Percentiles rank a stretch among this genome's conserved stretches.
Conservation (phyloP, 2,113 vertebrate genomes). For the Panthera uncia region DNA sequence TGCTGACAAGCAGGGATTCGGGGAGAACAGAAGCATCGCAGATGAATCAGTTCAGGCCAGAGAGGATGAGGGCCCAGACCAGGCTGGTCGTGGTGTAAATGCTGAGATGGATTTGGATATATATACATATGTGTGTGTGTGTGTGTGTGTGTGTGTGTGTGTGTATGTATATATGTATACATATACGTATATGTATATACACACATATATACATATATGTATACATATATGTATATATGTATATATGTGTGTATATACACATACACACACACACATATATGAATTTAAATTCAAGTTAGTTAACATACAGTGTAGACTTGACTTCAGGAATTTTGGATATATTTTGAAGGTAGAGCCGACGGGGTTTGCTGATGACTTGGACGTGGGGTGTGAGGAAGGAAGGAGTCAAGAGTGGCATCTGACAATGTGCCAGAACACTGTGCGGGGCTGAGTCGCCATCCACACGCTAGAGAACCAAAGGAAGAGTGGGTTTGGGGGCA, state of each 20-base stretch:
- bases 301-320: too few relatives aligned
- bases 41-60: neutral
- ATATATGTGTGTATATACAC: too few relatives aligned
- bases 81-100: neutral
- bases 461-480: neutral
- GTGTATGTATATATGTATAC: accelerated
- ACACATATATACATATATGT: too few relatives aligned
- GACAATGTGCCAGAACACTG: neutral
- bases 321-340: neutral
- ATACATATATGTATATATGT: accelerated
- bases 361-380: neutral
- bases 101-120: neutral
- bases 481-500: neutral
- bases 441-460: neutral
- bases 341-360: neutral
- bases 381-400: neutral
- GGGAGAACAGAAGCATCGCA: neutral
- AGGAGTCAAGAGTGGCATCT: neutral
- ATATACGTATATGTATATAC: too few relatives aligned
- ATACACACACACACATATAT: too few relatives aligned
- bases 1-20: neutral
- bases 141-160: too few relatives aligned
- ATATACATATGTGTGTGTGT: too few relatives aligned
- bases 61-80: neutral
- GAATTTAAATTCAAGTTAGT: too few relatives aligned